phyloP scores from a whole-genome alignment of 2,797 vertebrate species.

The Delichon dasypus region DNA sequence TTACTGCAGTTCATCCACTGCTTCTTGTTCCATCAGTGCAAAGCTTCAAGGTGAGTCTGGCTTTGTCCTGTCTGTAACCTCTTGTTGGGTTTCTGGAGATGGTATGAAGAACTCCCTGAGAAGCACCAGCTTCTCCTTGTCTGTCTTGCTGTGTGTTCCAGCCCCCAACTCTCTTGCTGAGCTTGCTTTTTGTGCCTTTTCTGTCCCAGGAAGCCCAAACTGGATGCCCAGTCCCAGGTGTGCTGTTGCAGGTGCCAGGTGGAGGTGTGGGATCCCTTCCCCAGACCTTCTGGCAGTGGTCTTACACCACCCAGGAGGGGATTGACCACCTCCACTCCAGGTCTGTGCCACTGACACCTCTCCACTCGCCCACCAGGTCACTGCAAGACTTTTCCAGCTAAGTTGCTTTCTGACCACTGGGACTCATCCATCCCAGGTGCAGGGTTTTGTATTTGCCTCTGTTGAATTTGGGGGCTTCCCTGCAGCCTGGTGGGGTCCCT shows the following conservation, averaged over 20 bases:
- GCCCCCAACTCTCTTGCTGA: not conserved
- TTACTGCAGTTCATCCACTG: not conserved
- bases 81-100: not conserved
- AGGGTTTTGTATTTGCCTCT: not conserved
- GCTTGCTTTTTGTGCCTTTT: not conserved
- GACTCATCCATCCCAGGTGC: accelerated
- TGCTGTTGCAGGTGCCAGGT: not conserved
- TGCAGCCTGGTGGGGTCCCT: not conserved
- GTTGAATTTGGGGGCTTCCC: not conserved
- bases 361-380: accelerated
- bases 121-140: not conserved
- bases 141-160: accelerated
- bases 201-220: not conserved
- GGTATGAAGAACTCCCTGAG: not conserved
- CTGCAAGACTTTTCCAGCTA: not conserved
- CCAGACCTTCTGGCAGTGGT: not conserved
- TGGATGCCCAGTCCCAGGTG: not conserved
- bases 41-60: not conserved
- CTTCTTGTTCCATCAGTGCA: not conserved
- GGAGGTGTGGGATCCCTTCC: not conserved
- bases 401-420: not conserved
- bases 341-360: not conserved
- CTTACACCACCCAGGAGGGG: not conserved
- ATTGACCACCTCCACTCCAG: not conserved
- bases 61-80: not conserved